Evolutionary conservation across 2,888 invertebrate genomes (phyloP).

Genomic region (Herminia tarsipennalis): DNA sequence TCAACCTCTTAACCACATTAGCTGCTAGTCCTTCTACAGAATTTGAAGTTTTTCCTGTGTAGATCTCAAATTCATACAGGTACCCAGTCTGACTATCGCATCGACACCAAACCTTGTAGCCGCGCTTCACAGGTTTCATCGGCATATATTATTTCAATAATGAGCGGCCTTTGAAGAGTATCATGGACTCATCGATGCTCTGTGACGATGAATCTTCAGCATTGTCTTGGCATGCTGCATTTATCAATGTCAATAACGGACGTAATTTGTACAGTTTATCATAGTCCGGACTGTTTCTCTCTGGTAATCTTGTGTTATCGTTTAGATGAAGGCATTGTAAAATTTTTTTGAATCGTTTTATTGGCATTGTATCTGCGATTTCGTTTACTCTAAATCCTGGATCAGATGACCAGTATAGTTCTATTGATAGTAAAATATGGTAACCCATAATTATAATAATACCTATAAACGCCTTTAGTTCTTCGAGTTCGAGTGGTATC

Average conservation of each 20-base stretch:
- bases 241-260: conserved; percentile 17
- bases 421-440: conserved; percentile 23
- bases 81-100: conserved; percentile 35
- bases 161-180: conserved; percentile 36
- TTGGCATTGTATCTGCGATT: too few species aligned
- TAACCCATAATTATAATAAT: conserved; percentile 31
- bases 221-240: conserved; percentile 23
- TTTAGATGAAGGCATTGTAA: conserved; percentile 17
- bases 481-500: conserved; percentile 11
- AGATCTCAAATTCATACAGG: conserved; percentile 35
- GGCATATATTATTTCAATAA: conserved; percentile 44
- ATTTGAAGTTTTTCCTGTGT: conserved; percentile 31
- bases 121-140: conserved; percentile 42
- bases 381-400: too few species aligned
- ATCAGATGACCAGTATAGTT: too few species aligned
- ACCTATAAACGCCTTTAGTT: conserved; percentile 26
- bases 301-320: conserved; percentile 18
- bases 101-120: conserved; percentile 43
- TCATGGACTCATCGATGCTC: conserved; percentile 38
- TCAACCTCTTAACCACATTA: conserved; percentile 17
- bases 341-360: too few species aligned
- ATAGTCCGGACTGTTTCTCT: conserved; percentile 19
- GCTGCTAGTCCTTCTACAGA: conserved; percentile 13
- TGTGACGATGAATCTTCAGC: conserved; percentile 26
- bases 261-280: conserved; percentile 33